phyloP scores from a whole-genome alignment of 2,888 invertebrate genomes.

The Ichneumoninae sp. region DNA sequence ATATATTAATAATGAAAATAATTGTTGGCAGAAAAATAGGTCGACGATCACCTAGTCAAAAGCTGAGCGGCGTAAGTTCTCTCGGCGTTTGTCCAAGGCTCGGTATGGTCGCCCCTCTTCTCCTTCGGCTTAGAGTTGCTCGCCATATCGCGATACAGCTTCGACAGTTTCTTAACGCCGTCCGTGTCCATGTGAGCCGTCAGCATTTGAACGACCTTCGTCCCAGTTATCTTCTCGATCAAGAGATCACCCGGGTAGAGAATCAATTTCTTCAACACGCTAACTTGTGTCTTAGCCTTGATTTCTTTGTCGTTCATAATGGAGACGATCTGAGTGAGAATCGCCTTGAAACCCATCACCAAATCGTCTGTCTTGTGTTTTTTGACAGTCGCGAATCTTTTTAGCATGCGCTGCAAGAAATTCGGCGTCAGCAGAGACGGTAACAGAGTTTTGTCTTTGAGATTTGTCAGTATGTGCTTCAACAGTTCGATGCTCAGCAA shows the following conservation, averaged over 20 bases:
- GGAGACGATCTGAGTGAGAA: conserved; percentile 85
- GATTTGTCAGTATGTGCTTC: conserved; percentile 86
- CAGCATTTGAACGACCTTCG: conserved; percentile 88
- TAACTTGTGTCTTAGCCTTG: conserved; percentile 86
- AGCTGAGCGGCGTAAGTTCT: conserved; percentile 88
- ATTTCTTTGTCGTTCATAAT: conserved; percentile 85
- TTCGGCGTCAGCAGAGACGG: conserved; percentile 88
- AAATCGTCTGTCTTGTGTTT: conserved; percentile 87
- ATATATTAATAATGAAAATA: neutral
- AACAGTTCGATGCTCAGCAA: conserved; percentile 87
- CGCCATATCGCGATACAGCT: conserved; percentile 88
- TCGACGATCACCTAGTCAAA: conserved; percentile 81
- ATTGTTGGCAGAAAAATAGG: conserved; percentile 18
- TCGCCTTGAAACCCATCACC: conserved; percentile 86
- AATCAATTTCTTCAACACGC: conserved; percentile 88
- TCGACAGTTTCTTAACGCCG: conserved; percentile 88
- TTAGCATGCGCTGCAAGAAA: conserved; percentile 88
- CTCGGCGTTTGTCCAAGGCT: conserved; percentile 89
- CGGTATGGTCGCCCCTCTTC: conserved; percentile 84
- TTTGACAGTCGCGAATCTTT: conserved; percentile 87
- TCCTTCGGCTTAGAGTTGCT: conserved; percentile 86
- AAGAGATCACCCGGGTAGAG: conserved; percentile 90
- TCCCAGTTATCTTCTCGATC: conserved; percentile 90
- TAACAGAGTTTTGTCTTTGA: conserved; percentile 85
- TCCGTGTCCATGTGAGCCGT: conserved; percentile 87